Evolutionary conservation across 2,888 invertebrate species (phyloP).

Genomic region (Drosophila demipolita): DNA sequence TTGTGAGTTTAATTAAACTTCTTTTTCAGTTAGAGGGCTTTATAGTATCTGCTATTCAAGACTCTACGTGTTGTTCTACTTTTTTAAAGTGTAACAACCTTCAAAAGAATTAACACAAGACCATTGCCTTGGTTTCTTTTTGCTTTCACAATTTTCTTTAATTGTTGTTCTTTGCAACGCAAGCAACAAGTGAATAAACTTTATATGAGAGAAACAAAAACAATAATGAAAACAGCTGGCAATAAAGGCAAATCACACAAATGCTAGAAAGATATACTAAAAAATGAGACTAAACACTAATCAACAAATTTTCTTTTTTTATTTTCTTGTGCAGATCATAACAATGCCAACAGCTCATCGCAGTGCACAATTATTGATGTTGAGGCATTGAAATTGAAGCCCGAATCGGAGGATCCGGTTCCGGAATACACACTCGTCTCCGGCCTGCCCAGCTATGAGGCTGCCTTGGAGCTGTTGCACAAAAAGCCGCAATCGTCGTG

Average conservation of each 20-base stretch:
- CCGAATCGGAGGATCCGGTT: slow-evolving; percentile 86
- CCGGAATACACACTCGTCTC: slow-evolving; percentile 88
- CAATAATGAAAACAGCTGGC: slow-evolving; percentile 15
- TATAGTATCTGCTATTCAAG: background rate
- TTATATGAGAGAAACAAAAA: background rate
- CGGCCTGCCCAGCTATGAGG: slow-evolving; percentile 88
- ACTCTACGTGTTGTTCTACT: background rate
- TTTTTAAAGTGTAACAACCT: slow-evolving; percentile 4
- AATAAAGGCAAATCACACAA: slow-evolving; percentile 8
- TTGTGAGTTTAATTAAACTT: background rate
- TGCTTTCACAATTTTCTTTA: slow-evolving; percentile 5
- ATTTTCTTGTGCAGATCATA: slow-evolving; percentile 56
- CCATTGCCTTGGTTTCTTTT: slow-evolving; percentile 23
- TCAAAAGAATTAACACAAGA: slow-evolving; percentile 22
- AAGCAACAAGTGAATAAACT: slow-evolving; percentile 21
- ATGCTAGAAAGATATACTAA: background rate
- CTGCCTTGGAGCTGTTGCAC: slow-evolving; percentile 87
- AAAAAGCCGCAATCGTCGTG: slow-evolving; percentile 82
- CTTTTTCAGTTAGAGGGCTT: background rate
- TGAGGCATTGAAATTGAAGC: slow-evolving; percentile 83
- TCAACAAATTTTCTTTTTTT: slow-evolving; percentile 10
- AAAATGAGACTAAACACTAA: slow-evolving; percentile 10
- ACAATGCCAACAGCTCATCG: slow-evolving; percentile 61
- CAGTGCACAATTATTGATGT: slow-evolving; percentile 78
- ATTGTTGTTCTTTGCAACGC: slow-evolving; percentile 12